These are phyloP conservation scores for Brachyalestes nurse DNA, from an alignment of 2,797 vertebrate species.

Conservation along the genomic window DNA sequence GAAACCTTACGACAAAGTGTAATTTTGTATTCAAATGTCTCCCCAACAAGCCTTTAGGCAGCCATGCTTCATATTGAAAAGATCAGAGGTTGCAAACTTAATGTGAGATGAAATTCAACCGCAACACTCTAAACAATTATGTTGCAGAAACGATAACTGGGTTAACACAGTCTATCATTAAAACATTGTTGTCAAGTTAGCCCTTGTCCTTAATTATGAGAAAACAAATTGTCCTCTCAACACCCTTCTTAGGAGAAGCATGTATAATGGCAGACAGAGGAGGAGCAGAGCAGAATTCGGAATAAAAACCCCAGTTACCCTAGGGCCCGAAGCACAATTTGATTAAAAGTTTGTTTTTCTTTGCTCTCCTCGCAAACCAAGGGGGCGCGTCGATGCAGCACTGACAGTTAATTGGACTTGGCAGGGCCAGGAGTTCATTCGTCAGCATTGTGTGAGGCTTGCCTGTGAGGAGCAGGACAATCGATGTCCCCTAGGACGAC, in stretches of 20 bases:
- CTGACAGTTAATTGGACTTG: slow-evolving; percentile 94
- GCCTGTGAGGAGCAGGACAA: slow-evolving; percentile 88
- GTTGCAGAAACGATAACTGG: slow-evolving; percentile 12
- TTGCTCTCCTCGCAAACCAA: slow-evolving; percentile 80
- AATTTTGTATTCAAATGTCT: not conserved
- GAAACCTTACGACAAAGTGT: not conserved
- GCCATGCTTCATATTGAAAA: not conserved
- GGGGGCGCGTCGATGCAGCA: slow-evolving; percentile 84
- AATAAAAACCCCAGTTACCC: slow-evolving; percentile 80
- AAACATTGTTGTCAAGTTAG: slow-evolving; percentile 38
- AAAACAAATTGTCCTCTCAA: slow-evolving; percentile 48
- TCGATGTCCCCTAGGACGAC: slow-evolving; percentile 88
- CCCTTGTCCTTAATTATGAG: slow-evolving; percentile 46
- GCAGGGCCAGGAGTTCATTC: slow-evolving; percentile 95
- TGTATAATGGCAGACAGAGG: slow-evolving; percentile 36
- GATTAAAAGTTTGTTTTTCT: slow-evolving; percentile 89
- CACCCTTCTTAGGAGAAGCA: slow-evolving; percentile 42
- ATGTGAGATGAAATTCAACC: not conserved
- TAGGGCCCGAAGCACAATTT: slow-evolving; percentile 80
- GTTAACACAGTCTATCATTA: slow-evolving; percentile 25
- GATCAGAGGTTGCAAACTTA: not conserved
- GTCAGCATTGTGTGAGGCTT: slow-evolving; percentile 92
- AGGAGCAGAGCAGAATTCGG: slow-evolving; percentile 74
- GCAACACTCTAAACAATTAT: not conserved
- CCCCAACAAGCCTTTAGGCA: not conserved